Conservation (phyloP, 2,797 vertebrate species). For the Sphenopsis melanotis region DNA sequence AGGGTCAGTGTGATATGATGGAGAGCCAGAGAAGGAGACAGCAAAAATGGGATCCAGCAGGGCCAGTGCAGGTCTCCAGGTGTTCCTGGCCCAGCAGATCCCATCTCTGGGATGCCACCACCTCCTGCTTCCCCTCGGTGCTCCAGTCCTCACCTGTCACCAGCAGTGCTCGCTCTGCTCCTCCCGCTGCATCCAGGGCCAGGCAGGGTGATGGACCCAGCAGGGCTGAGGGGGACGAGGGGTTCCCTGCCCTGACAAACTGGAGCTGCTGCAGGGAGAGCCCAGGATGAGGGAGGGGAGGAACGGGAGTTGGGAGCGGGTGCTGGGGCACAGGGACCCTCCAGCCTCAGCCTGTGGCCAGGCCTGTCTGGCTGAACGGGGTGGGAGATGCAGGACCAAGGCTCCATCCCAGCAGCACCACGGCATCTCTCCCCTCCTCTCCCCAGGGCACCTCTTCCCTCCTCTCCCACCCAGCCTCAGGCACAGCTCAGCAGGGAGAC, state of each 20-base stretch:
- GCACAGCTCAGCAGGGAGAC: background rate
- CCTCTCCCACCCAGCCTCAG: background rate
- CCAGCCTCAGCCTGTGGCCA: background rate
- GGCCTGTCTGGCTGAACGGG: background rate
- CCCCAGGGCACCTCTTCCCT: background rate
- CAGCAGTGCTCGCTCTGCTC: fast-evolving
- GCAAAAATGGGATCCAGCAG: background rate
- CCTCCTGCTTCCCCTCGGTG: background rate
- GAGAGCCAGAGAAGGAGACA: background rate
- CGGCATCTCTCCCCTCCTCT: fast-evolving
- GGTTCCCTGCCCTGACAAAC: background rate
- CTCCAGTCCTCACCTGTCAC: background rate
- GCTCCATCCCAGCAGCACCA: background rate
- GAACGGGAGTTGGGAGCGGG: fast-evolving
- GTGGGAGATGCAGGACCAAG: background rate
- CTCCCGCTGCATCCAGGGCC: fast-evolving
- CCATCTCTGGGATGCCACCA: background rate
- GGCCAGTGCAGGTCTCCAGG: background rate
- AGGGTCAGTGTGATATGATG: background rate
- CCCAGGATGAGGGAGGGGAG: background rate
- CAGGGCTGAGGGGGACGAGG: fast-evolving
- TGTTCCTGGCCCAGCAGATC: background rate
- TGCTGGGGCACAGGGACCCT: too few species aligned
- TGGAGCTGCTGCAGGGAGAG: background rate
- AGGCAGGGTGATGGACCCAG: fast-evolving